Conservation (phyloP, 2,888 invertebrate genomes). For the Aphrophora alni region DNA sequence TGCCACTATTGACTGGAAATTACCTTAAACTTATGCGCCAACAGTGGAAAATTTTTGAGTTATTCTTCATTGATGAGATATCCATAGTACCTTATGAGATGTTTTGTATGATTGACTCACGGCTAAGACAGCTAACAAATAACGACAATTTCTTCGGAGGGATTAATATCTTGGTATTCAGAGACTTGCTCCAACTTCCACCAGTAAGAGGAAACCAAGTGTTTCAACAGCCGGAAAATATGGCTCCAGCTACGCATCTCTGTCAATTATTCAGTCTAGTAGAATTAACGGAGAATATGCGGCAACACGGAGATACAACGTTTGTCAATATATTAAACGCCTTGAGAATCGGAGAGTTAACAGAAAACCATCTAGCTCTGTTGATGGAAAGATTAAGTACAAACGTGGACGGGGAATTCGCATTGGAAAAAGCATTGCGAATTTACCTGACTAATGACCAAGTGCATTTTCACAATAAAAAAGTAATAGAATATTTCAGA, state of each 20-base stretch:
- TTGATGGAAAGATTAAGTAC: neutral
- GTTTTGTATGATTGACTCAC: neutral
- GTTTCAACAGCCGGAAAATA: neutral
- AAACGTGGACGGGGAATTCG: constrained; percentile 30
- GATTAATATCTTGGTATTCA: neutral
- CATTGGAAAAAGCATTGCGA: constrained; percentile 9
- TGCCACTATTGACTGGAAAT: neutral
- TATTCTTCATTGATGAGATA: neutral
- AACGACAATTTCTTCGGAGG: neutral
- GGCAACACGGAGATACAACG: constrained; percentile 40
- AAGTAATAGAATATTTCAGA: constrained; percentile 13
- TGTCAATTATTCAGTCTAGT: constrained; percentile 42
- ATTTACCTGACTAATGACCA: constrained; percentile 29
- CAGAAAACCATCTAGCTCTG: constrained; percentile 19
- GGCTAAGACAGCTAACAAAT: neutral
- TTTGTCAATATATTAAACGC: constrained; percentile 46
- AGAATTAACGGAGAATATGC: constrained; percentile 31
- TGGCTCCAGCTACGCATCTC: constrained; percentile 37
- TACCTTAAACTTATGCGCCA: neutral
- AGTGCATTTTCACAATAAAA: constrained; percentile 29
- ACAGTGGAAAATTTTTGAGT: neutral
- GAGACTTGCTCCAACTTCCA: neutral
- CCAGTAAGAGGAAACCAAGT: neutral
- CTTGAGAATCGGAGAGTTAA: constrained; percentile 46
- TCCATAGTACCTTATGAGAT: neutral